Conservation (phyloP, 2,888 invertebrate species). For the Acronicta aceris region DNA sequence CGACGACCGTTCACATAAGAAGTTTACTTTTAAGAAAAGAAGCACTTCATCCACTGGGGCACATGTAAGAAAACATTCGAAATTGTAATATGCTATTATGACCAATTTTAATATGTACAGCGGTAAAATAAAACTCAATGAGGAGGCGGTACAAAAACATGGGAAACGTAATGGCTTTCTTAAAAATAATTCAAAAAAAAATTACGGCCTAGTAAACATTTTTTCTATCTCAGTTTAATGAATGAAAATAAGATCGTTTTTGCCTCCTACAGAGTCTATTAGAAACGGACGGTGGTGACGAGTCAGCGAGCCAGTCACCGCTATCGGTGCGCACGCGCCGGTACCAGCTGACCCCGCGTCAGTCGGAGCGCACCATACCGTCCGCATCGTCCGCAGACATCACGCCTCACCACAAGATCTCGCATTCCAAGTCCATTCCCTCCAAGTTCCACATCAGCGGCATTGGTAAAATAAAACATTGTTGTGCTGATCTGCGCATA, state of each 20-base stretch:
- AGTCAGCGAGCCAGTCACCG: slow-evolving; percentile 94
- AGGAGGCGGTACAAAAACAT: too few species aligned
- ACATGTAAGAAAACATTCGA: slow-evolving; percentile 69
- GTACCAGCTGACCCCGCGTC: slow-evolving; percentile 94
- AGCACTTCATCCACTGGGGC: slow-evolving; percentile 97
- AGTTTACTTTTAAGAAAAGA: slow-evolving; percentile 95
- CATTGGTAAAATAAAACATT: slow-evolving; percentile 87
- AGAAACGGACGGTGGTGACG: slow-evolving; percentile 94
- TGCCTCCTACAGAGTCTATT: slow-evolving; percentile 91
- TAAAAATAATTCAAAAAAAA: too few species aligned
- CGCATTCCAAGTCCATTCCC: slow-evolving; percentile 87
- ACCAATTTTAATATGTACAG: too few species aligned
- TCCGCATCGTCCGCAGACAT: slow-evolving; percentile 91
- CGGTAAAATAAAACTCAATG: too few species aligned
- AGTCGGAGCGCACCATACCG: slow-evolving; percentile 93
- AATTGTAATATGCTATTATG: too few species aligned
- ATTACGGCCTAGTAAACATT: too few species aligned
- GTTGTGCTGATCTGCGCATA: slow-evolving; percentile 43
- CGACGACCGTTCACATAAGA: slow-evolving; percentile 93
- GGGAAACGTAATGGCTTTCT: too few species aligned
- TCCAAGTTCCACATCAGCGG: slow-evolving; percentile 91
- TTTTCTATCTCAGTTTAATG: too few species aligned
- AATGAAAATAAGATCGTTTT: too few species aligned
- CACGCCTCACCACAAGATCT: slow-evolving; percentile 91
- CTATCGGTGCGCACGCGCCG: slow-evolving; percentile 93